Evolutionary conservation across 2,797 vertebrate genomes (phyloP).

Genomic region (Manis crassicaudata): DNA sequence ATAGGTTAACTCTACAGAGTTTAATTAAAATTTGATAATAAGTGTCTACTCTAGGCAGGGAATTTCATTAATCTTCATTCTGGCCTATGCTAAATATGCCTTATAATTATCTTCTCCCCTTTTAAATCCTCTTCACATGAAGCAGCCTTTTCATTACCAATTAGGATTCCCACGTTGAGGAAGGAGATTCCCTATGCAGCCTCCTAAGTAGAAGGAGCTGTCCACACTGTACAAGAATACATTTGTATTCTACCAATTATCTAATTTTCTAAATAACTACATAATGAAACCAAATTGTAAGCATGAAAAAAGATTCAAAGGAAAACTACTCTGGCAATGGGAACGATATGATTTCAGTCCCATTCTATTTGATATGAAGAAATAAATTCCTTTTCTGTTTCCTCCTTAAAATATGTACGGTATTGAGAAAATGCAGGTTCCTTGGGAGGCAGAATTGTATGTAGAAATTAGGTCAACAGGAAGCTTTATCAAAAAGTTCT

Average conservation of each 20-base stretch:
- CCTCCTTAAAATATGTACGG: conserved; percentile 28
- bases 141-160: conserved; percentile 51
- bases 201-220: neutral
- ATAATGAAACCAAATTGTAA: conserved; percentile 37
- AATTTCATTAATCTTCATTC: conserved; percentile 64
- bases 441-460: neutral
- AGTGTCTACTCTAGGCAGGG: conserved; percentile 36
- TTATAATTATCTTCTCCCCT: conserved; percentile 58
- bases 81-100: conserved; percentile 36
- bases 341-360: conserved; percentile 14
- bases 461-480: neutral
- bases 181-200: conserved; percentile 19
- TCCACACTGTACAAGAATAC: neutral
- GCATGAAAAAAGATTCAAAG: neutral
- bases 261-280: neutral
- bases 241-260: neutral
- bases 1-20: conserved; percentile 62
- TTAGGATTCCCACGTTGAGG: conserved; percentile 31
- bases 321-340: neutral
- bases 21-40: conserved; percentile 74
- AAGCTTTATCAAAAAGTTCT: neutral
- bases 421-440: conserved; percentile 14
- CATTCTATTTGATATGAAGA: conserved; percentile 25
- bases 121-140: conserved; percentile 50
- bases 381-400: conserved; percentile 30